These are phyloP conservation scores for Urocynchramus pylzowi DNA, from an alignment of 2,113 vertebrate species.

Conservation along the genomic window DNA sequence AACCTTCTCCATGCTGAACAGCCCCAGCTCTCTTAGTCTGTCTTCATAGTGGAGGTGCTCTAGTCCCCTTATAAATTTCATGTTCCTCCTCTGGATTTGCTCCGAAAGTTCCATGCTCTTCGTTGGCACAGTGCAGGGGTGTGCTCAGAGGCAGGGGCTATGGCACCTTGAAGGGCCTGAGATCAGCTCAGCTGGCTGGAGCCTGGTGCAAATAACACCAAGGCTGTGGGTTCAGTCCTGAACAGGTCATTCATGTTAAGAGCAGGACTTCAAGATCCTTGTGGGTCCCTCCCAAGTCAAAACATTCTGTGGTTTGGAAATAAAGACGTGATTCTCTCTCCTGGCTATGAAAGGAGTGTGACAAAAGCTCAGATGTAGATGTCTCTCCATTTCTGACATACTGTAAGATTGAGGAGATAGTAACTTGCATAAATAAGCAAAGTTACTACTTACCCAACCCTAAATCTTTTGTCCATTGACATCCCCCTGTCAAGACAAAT, in stretches of 20 bases:
- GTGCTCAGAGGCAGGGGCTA: fast-evolving
- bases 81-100: background rate
- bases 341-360: fast-evolving
- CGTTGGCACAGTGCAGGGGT: background rate
- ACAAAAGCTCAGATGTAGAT: background rate
- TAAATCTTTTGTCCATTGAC: background rate
- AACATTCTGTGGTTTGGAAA: background rate
- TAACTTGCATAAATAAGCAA: background rate
- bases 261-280: background rate
- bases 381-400: background rate
- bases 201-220: background rate
- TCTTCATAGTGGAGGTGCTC: background rate
- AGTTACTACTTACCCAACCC: background rate
- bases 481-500: background rate
- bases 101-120: background rate
- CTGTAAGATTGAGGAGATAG: background rate
- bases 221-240: background rate
- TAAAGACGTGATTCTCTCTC: background rate
- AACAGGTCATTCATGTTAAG: fast-evolving
- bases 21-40: background rate
- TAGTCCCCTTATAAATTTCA: background rate
- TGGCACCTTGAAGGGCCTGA: background rate
- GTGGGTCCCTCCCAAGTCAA: background rate
- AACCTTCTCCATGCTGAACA: background rate
- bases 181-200: background rate